phyloP scores from a whole-genome alignment of 2,797 vertebrate genomes.

The Phataginus tetradactyla region DNA sequence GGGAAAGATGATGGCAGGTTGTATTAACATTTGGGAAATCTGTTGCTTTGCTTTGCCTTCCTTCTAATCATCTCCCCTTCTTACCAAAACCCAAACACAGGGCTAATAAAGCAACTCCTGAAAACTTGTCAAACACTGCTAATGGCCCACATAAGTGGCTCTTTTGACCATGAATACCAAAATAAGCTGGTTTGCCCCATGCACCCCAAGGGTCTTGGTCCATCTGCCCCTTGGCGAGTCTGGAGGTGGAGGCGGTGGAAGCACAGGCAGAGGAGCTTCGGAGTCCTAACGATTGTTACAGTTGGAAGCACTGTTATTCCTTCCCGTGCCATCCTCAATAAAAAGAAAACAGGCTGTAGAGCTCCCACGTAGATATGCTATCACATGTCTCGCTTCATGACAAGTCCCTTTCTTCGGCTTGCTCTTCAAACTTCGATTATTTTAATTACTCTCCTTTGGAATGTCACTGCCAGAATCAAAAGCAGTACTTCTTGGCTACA shows the following conservation, averaged over 20 bases:
- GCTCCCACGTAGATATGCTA: not conserved
- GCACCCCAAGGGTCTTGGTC: not conserved
- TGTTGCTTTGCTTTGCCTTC: not conserved
- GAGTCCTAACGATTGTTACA: not conserved
- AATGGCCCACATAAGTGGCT: no score
- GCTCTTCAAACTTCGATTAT: not conserved
- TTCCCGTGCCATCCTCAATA: not conserved
- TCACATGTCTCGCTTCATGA: not conserved
- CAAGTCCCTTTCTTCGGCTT: not conserved
- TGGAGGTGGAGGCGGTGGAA: not conserved
- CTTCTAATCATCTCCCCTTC: not conserved
- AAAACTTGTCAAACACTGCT: not conserved
- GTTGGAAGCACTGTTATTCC: not conserved
- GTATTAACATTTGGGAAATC: not conserved
- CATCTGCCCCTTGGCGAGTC: not conserved
- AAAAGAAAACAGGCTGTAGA: not conserved
- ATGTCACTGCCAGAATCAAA: not conserved
- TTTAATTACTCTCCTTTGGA: slow-evolving; percentile 29
- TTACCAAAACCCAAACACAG: not conserved
- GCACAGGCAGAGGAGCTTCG: rapidly evolving
- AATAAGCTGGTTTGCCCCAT: not conserved
- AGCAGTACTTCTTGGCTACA: not conserved
- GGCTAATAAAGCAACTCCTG: not conserved
- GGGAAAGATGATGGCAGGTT: not conserved
- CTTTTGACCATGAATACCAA: not conserved